phyloP scores from a whole-genome alignment of 2,113 vertebrate genomes.

The Vulpes ferrilata region DNA sequence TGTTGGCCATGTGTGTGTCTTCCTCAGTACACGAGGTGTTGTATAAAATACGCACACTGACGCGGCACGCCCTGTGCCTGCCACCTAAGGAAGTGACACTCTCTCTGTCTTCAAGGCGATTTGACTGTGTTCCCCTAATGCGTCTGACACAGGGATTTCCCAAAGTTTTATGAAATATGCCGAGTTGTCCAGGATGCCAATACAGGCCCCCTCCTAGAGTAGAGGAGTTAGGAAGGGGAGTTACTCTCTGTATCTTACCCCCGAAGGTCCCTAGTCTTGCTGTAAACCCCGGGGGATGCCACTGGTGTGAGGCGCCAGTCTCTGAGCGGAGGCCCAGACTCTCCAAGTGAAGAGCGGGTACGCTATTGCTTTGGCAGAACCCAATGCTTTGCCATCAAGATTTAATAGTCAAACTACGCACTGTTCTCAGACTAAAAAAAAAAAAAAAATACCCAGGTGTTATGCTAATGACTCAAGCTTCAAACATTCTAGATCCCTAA shows the following conservation, averaged over 20 bases:
- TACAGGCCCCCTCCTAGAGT: not conserved
- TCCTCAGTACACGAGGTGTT: not conserved
- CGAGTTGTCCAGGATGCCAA: not conserved
- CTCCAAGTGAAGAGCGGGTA: not conserved
- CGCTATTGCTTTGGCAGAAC: not conserved
- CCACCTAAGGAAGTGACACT: not conserved
- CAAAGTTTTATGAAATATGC: not conserved
- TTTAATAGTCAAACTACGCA: not conserved
- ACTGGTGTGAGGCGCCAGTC: not conserved
- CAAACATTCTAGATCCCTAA: not conserved
- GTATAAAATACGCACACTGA: not conserved
- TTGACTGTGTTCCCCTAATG: not conserved
- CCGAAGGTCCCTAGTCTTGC: not conserved
- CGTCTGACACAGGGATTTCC: not conserved
- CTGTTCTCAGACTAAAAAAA: not conserved
- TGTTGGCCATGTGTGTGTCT: too few species aligned
- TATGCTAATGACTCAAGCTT: not conserved
- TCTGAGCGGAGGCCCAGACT: not conserved
- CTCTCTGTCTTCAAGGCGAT: not conserved
- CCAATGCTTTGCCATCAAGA: not conserved
- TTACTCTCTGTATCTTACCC: not conserved
- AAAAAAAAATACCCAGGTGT: not conserved
- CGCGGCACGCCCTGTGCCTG: accelerated
- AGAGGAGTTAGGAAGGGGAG: too few species aligned
- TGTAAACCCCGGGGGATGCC: not conserved